Evolutionary conservation across 2,888 invertebrate genomes (phyloP).

Genomic region (Conus canariensis): DNA sequence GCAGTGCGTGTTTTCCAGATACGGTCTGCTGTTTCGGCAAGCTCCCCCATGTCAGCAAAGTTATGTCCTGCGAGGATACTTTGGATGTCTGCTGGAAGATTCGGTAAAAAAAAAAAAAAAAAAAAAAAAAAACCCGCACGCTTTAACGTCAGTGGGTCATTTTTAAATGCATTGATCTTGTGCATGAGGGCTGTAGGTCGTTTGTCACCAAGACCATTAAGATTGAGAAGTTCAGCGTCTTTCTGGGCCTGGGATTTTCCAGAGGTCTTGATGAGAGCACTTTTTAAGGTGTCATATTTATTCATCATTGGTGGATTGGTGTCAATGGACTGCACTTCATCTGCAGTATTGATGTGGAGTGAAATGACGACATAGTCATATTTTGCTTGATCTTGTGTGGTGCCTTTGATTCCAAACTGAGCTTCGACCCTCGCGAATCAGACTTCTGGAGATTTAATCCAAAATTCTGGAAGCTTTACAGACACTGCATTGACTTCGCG

Average conservation of each 20-base stretch:
- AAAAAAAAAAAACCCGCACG: neutral
- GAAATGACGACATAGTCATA: constrained; percentile 7
- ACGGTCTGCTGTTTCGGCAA: constrained; percentile 31
- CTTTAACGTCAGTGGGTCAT: constrained; percentile 37
- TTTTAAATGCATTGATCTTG: constrained; percentile 32
- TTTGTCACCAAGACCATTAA: constrained; percentile 35
- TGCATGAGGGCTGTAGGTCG: constrained; percentile 20
- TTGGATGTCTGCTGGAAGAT: constrained; percentile 26
- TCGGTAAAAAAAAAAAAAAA: constrained; percentile 15
- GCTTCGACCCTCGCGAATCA: neutral
- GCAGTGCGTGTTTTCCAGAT: constrained; percentile 22
- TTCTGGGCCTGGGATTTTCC: constrained; percentile 39
- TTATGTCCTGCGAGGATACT: constrained; percentile 21
- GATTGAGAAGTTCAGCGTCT: constrained; percentile 34
- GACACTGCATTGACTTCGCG: neutral
- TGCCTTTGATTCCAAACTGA: neutral
- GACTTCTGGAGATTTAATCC: constrained; percentile 2
- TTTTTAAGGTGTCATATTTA: constrained; percentile 3
- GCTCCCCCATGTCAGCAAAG: neutral
- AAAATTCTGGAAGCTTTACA: neutral
- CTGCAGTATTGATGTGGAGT: neutral
- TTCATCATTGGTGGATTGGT: neutral
- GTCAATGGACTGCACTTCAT: constrained; percentile 6
- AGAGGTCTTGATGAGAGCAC: constrained; percentile 18
- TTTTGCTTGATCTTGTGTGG: neutral